Evolutionary conservation across 2,888 invertebrate species (phyloP), one percentile per base, ranked within the genome.

Genomic region (Choreutis nemorana): DNA sequence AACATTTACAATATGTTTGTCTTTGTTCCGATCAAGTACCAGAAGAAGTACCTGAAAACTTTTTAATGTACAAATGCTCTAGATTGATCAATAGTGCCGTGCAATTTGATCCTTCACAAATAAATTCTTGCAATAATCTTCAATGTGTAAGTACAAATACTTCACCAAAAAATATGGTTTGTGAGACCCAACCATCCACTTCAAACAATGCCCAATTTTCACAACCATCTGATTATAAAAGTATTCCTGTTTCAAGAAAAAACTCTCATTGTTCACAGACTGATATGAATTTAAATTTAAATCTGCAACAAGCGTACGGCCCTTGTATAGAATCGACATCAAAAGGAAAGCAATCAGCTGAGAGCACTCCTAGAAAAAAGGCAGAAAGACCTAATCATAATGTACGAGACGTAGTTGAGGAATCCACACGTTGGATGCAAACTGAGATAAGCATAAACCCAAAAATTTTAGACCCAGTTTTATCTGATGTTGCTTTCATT

Each of bases 391-490:
- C n/a, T n/a, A n/a, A n/a, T n/a, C n/a, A n/a, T n/a, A n/a, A n/a
- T n/a, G n/a, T n/a, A n/a, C n/a, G n/a, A n/a, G n/a, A n/a, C n/a
- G n/a, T n/a, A 12, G 18, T 61, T 8, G 37, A 47, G 32, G 70
- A 70, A 46, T 56, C 58, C 14, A 65, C 67, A 12, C 59, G 67
- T 42, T 64, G 55, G 20, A 49, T 66, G 12, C 78, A 78, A 48
- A 78, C 78, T 13, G 72, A 75, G 46, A 71, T 78, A 14, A 73
- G 68, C 39, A 68, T 78, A 20, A 47, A 75, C 37, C 77, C 78
- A 3, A 63, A 53, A 44, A 63, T 73, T 37, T 51, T 70, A 3
- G 71, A 77, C 36, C 72, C 77, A 1, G 52, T 57, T 10, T 41
- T 72, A 30, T 54, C 65, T 25, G 72, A 77, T 44, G 60, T 78